A percentile compares a stretch with the other conserved stretches of the same genome.
Evolutionary conservation across 2,113 vertebrate species (phyloP).

Genomic region (Corynorhinus townsendii): DNA sequence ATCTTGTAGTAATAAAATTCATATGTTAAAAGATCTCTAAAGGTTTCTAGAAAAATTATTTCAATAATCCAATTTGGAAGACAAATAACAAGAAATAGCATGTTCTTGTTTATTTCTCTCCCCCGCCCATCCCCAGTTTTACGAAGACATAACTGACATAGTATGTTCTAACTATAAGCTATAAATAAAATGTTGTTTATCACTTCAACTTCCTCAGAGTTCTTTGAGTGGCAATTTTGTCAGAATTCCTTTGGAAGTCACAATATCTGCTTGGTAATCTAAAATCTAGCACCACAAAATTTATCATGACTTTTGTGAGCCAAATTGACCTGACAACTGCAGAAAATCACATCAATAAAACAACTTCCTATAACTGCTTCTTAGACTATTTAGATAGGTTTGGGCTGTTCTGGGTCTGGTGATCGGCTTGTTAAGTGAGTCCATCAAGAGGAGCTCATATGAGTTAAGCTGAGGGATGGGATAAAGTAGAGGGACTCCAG

Average conservation of each 20-base stretch:
- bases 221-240: neutral
- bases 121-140: neutral
- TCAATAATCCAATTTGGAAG: neutral
- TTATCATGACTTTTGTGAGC: neutral
- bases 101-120: neutral
- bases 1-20: neutral
- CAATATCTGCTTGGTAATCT: neutral
- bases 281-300: constrained; percentile 10
- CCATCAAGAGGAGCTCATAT: neutral
- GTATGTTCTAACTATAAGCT: neutral
- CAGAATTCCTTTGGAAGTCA: constrained; percentile 2
- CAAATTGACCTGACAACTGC: neutral
- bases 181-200: neutral
- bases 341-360: neutral
- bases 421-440: neutral
- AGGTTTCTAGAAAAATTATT: constrained; percentile 1
- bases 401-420: neutral
- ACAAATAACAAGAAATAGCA: neutral
- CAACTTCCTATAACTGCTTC: neutral
- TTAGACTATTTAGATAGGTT: neutral
- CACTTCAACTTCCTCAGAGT: neutral
- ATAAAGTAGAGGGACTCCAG: neutral
- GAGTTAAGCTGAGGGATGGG: neutral
- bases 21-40: neutral
- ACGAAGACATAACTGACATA: neutral